These are phyloP conservation scores for Tetramorium simillimum DNA, from an alignment of 1,140 invertebrate genomes.

Conservation along the genomic window DNA sequence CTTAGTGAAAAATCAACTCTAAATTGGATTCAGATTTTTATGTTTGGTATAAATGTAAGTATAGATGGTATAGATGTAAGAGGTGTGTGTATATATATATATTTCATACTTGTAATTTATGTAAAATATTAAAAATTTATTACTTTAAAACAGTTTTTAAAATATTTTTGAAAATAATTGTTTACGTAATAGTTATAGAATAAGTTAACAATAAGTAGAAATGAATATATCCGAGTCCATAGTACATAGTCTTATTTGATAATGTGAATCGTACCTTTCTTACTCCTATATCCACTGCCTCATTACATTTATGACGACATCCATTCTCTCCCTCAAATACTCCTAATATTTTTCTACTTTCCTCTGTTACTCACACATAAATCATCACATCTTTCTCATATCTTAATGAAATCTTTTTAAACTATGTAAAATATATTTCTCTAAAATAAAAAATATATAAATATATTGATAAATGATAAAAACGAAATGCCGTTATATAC, in stretches of 20 bases:
- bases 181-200: not conserved
- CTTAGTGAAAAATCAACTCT: not conserved
- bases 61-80: too few species aligned
- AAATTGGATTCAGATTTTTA: not conserved
- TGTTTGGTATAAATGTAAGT: not conserved
- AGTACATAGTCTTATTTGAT: slow-evolving; percentile 32
- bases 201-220: slow-evolving; percentile 17
- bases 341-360: not conserved
- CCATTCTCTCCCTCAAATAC: slow-evolving; percentile 33
- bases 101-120: not conserved
- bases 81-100: not conserved
- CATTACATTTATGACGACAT: slow-evolving; percentile 28
- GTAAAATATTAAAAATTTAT: not conserved
- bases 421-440: not conserved
- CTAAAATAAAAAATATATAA: not conserved
- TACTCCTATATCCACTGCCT: slow-evolving; percentile 22
- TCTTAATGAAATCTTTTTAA: slow-evolving; percentile 6
- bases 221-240: slow-evolving; percentile 13
- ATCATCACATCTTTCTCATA: not conserved
- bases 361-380: not conserved
- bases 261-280: slow-evolving; percentile 39
- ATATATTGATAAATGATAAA: not conserved
- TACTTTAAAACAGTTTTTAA: not conserved
- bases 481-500: not conserved
- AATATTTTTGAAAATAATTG: not conserved